Conservation (phyloP, 23 tunicate genomes). For the Clavelina lepadiformis region DNA sequence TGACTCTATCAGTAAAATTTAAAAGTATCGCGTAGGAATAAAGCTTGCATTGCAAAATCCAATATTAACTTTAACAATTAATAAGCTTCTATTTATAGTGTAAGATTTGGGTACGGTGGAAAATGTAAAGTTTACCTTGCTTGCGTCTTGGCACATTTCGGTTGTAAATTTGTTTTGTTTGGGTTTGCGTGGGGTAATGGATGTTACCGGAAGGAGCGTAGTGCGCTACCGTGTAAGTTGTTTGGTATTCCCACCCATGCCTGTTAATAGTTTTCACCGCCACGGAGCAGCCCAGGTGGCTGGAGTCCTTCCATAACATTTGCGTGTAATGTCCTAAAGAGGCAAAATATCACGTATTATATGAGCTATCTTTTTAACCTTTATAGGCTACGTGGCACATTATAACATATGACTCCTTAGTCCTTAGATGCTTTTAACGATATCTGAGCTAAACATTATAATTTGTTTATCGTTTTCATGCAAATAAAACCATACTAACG, state of each 20-base stretch:
- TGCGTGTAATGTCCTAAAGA: slow-evolving; percentile 82
- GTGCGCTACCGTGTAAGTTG: slow-evolving; percentile 81
- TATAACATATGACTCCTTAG: too few species aligned
- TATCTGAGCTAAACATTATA: too few species aligned
- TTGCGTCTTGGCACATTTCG: slow-evolving; percentile 43
- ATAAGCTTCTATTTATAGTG: too few species aligned
- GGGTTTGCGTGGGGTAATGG: slow-evolving; percentile 3
- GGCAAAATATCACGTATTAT: not conserved
- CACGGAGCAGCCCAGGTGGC: slow-evolving; percentile 65
- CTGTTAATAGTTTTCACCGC: slow-evolving; percentile 11
- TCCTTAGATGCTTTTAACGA: too few species aligned
- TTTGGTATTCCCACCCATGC: slow-evolving; percentile 9
- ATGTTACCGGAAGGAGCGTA: slow-evolving; percentile 86
- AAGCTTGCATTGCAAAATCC: too few species aligned
- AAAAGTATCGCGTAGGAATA: too few species aligned
- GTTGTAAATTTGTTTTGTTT: slow-evolving; percentile 27
- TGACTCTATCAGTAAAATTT: too few species aligned
- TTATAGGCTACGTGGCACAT: too few species aligned
- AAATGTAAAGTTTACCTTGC: slow-evolving; percentile 38
- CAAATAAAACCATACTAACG: too few species aligned
- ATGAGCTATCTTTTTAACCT: not conserved
- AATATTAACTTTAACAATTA: too few species aligned
- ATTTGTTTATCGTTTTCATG: too few species aligned
- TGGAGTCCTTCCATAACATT: slow-evolving; percentile 82
- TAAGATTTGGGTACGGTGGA: too few species aligned